Base-by-base conservation (phyloP, 2,888 invertebrate genomes). In the Cinara cedri region DNA sequence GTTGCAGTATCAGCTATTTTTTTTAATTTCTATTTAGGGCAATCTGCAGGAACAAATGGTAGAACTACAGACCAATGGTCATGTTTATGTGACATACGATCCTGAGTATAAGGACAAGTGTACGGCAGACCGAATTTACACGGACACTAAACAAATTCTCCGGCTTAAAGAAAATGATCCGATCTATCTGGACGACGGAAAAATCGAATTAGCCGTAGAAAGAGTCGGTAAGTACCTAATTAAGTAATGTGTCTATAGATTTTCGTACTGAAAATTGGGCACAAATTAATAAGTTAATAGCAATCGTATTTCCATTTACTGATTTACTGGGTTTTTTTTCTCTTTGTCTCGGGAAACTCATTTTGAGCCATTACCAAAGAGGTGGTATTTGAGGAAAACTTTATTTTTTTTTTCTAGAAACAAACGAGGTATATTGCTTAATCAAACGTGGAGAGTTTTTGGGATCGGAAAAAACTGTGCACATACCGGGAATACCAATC, bases 381-480 rank as follows among this genome's bases (percentile, higher is more conserved):
- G n/a, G n/a, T n/a, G 51, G n/a, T 6, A n/a, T 51, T n/a, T n/a
- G n/a, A n/a, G 16, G 9, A 55, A 21, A 21, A 55, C 51, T 14
- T 3, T 6, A n/a, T 16, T 16, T 1, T 6, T 14, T 57, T 72
- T 57, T 57, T 57, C 13, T 44, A 72, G 88, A 87, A 13, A 87
- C 87, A 70, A 87, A 87, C 82, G 87, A 87, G 0, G 82, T 89
- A 13, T 87, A 87, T 82, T 90, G 90, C 83, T 85, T 85, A 44
- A 86, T 90, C 21, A 86, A 86, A 60, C 85, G 85, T 82, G 89
- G 89, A 2, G 90, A 90, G 1, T 86, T 85, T 6, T 85, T 91
- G 60, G 86, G 87, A 11, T 84, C 88, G 54, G 87, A 88, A 83
- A 89, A 88, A 85, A 85, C 87, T 13, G 89, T 90, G 0, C 86